A percentile compares a stretch with the other conserved stretches of the same genome.
Evolutionary conservation across 2,888 invertebrate genomes (phyloP).

Genomic region (Melieria omissa): DNA sequence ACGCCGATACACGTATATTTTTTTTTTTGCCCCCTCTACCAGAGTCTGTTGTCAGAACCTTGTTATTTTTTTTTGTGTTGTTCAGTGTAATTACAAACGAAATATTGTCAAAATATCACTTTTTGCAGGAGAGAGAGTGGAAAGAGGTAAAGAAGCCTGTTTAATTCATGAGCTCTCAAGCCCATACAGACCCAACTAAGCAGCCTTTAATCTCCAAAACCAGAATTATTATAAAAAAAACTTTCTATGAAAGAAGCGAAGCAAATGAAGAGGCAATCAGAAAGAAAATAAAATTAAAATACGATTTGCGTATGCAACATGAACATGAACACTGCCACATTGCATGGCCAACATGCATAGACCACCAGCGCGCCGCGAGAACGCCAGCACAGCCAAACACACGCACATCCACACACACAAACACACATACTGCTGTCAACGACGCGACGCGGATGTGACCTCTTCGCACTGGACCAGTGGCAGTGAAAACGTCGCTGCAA

Average conservation of each 20-base stretch:
- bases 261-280: background rate
- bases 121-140: no score
- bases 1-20: no score
- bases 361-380: conserved; percentile 21
- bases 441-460: background rate
- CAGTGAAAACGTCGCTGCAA: background rate
- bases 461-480: background rate
- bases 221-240: no score
- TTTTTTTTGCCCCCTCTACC: no score
- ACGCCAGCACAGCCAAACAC: background rate
- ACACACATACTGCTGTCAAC: background rate
- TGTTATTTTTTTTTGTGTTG: no score
- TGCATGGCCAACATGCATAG: conserved; percentile 29
- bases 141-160: no score
- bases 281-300: conserved; percentile 12
- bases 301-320: conserved; percentile 27
- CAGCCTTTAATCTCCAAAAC: no score
- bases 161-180: no score
- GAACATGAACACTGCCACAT: conserved; percentile 24
- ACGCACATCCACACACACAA: background rate
- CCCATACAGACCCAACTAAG: no score
- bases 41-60: no score
- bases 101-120: no score
- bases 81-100: no score
- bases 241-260: background rate